These are phyloP conservation scores for Xylocampa areola DNA, from an alignment of 2,888 invertebrate genomes.

Conservation along the genomic window DNA sequence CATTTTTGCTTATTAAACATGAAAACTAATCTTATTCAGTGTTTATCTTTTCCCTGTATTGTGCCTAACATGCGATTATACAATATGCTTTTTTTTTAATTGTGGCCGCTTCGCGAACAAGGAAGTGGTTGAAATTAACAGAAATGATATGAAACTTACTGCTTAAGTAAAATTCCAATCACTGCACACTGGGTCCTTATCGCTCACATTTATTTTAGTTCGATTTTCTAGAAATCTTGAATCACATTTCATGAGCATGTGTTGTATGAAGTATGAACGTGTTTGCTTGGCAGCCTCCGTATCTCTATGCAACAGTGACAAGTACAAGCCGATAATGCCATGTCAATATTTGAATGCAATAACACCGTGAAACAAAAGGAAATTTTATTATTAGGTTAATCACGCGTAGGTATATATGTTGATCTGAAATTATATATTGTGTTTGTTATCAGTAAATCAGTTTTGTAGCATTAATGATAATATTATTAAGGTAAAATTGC, in stretches of 20 bases:
- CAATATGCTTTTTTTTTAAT: too few species aligned
- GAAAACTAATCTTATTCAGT: too few species aligned
- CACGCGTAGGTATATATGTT: constrained; percentile 23
- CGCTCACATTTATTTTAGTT: background rate
- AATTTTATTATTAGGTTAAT: constrained; percentile 37
- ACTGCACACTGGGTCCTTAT: too few species aligned
- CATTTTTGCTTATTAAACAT: too few species aligned
- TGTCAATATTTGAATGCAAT: constrained; percentile 40
- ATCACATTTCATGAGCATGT: constrained; percentile 29
- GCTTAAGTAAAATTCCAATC: background rate
- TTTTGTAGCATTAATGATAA: too few species aligned
- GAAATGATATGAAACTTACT: constrained; percentile 28
- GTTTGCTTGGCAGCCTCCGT: constrained; percentile 38
- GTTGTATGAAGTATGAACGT: constrained; percentile 1
- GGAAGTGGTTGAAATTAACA: too few species aligned
- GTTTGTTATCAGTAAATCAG: background rate
- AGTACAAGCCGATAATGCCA: constrained; percentile 13
- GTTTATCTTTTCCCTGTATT: too few species aligned
- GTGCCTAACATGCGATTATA: too few species aligned
- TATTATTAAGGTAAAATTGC: too few species aligned
- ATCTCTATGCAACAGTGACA: constrained; percentile 34
- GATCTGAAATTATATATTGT: constrained; percentile 2
- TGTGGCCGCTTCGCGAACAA: too few species aligned
- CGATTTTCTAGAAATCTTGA: constrained; percentile 3
- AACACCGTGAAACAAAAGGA: constrained; percentile 35